These are phyloP conservation scores for Acanthosoma haemorrhoidale DNA, from an alignment of 2,888 invertebrate species.

Conservation along the genomic window DNA sequence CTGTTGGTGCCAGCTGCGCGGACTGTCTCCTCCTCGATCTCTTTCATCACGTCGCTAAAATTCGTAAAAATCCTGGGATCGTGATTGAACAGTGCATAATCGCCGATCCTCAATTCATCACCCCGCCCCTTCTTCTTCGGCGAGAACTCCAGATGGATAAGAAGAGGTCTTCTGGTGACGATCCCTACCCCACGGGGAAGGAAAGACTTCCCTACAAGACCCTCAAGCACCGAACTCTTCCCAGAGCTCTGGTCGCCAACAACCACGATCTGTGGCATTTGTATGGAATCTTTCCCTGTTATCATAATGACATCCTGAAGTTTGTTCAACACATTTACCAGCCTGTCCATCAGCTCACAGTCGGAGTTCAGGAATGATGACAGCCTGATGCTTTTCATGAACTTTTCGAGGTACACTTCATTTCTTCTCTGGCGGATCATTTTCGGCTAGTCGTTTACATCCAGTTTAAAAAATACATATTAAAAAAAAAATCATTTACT, in stretches of 20 bases:
- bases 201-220: slow-evolving; percentile 58
- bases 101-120: slow-evolving; percentile 50
- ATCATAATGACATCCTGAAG: slow-evolving; percentile 61
- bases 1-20: slow-evolving; percentile 56
- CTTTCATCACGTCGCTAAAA: slow-evolving; percentile 54
- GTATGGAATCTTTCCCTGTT: slow-evolving; percentile 54
- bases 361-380: slow-evolving; percentile 12
- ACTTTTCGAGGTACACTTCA: no score
- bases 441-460: no score
- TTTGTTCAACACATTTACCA: slow-evolving; percentile 59
- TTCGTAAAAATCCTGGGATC: slow-evolving; percentile 55
- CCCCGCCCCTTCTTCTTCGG: slow-evolving; percentile 50
- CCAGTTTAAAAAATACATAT: no score
- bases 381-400: slow-evolving; percentile 14
- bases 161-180: slow-evolving; percentile 58
- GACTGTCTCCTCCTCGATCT: slow-evolving; percentile 58
- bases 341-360: slow-evolving; percentile 36
- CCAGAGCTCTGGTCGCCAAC: slow-evolving; percentile 61
- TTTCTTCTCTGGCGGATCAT: no score
- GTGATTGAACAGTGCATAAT: slow-evolving; percentile 59
- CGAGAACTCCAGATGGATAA: slow-evolving; percentile 56
- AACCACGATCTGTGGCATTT: slow-evolving; percentile 61
- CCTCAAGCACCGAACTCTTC: slow-evolving; percentile 61
- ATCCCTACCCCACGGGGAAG: slow-evolving; percentile 59
- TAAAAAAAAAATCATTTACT: no score